Evolutionary conservation across 2,113 vertebrate genomes (phyloP).

Genomic region (Sceloporus undulatus): DNA sequence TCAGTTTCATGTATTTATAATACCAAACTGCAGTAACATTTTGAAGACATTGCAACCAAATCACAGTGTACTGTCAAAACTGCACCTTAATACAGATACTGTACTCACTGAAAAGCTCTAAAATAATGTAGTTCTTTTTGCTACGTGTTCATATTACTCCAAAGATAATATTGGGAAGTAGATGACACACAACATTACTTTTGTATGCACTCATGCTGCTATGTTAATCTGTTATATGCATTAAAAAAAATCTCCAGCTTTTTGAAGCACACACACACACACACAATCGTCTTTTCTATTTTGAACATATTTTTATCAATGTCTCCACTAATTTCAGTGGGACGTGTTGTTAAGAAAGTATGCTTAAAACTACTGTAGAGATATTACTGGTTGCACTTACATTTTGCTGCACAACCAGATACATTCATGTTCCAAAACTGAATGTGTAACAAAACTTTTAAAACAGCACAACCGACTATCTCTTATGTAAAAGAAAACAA

Average conservation of each 20-base stretch:
- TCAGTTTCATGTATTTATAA: constrained; percentile 26
- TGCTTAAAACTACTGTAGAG: background rate
- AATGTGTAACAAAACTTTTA: background rate
- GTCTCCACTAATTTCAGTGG: background rate
- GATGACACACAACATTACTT: background rate
- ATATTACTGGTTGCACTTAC: background rate
- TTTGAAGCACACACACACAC: constrained; percentile 2
- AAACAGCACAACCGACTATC: constrained; percentile 2
- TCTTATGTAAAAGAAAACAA: constrained; percentile 1
- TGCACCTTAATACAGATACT: constrained; percentile 59
- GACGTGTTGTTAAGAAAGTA: constrained; percentile 3
- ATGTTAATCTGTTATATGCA: constrained; percentile 3
- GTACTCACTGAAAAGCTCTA: constrained; percentile 54
- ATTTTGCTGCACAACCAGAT: background rate
- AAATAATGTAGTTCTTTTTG: constrained; percentile 52
- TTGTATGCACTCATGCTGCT: constrained; percentile 6
- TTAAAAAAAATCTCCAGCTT: constrained; percentile 1
- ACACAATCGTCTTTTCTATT: background rate
- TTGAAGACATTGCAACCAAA: constrained; percentile 64
- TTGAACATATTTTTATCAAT: background rate
- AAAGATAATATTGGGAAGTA: constrained; percentile 7
- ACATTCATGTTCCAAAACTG: background rate
- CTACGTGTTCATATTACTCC: constrained; percentile 38
- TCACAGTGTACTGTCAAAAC: constrained; percentile 50
- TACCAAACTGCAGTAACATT: constrained; percentile 25